Base-by-base conservation (phyloP, 2,113 vertebrate species). In the Laticauda colubrina region DNA sequence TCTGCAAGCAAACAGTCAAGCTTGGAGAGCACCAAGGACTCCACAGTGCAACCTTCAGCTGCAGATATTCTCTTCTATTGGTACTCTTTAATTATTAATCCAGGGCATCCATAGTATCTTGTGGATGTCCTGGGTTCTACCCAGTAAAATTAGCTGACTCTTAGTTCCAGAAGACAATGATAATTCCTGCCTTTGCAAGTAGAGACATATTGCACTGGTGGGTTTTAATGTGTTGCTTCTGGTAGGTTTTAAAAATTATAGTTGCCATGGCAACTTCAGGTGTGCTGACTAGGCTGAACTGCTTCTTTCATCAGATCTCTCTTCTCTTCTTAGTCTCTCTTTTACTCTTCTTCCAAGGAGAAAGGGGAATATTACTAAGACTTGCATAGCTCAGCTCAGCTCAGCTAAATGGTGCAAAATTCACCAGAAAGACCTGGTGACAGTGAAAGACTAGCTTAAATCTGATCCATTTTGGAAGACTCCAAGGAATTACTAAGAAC, bases 241-340 rank as follows among this genome's bases (percentile, higher is more conserved):
- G 29, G 48, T 2, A 26, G 81, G 93, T 53, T 87, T 64, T 0
- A 0, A 89, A 61, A 94, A 56, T 93, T 90, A 34, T 89, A 90
- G 95, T 95, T 96, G 94, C 93, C 94, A 94, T 93, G 95, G 92
- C 93, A 96, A 96, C 96, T 93, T 29, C 90, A 89, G n/a, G 53
- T 61, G 6, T 0, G 9, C 75, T 61, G 53, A 24, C 23, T 61
- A 0, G 11, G 20, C 34, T 26, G 23, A 0, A 23, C 92, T 26
- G 90, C 0, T 3, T 87, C 0, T 51, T 0, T 9, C 18, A 88
- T 15, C 87, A 59, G 0, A 14, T 0, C 26, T 20, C 10, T 29
- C 45, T 91, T 54, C 85, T n/a, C 85, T 61, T 20, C 4, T 2
- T 23, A n/a, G 29, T 81, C 86, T 39, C 34, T 39, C 34, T 39